These are phyloP conservation scores for Anastatus disparis DNA, from an alignment of 1,140 invertebrate genomes.

Conservation along the genomic window DNA sequence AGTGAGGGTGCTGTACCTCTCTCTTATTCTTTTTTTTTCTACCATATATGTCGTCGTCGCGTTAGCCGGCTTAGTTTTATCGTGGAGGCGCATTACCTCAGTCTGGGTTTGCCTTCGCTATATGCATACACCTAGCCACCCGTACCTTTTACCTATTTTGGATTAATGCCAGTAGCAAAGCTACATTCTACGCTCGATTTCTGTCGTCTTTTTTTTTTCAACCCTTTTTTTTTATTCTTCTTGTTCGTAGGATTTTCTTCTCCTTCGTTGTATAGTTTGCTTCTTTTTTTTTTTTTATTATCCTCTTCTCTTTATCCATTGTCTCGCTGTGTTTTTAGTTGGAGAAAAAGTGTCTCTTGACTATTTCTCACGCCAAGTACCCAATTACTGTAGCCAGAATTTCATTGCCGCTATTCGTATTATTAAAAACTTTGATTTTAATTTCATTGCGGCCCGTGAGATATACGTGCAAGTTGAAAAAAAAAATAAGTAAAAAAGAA, in stretches of 20 bases:
- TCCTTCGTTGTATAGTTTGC: neutral
- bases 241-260: neutral
- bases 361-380: constrained; percentile 20
- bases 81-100: constrained; percentile 55
- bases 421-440: constrained; percentile 13
- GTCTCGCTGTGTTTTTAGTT: no score
- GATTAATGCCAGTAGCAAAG: constrained; percentile 56
- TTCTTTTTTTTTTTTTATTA: neutral
- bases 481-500: no score
- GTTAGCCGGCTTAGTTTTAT: constrained; percentile 63
- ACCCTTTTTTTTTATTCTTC: neutral
- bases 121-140: neutral
- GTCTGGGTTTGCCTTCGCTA: constrained; percentile 26
- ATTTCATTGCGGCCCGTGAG: neutral
- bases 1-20: constrained; percentile 44
- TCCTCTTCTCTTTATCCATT: neutral
- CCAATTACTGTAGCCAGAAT: constrained; percentile 11
- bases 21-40: constrained; percentile 51
- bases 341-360: neutral
- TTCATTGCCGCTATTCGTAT: constrained; percentile 6
- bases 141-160: constrained; percentile 54
- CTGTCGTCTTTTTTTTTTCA: constrained; percentile 3
- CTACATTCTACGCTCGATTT: constrained; percentile 25
- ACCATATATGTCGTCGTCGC: constrained; percentile 1
- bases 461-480: no score